Conservation (phyloP, 2,888 invertebrate genomes). For the Amphiduros pacificus region DNA sequence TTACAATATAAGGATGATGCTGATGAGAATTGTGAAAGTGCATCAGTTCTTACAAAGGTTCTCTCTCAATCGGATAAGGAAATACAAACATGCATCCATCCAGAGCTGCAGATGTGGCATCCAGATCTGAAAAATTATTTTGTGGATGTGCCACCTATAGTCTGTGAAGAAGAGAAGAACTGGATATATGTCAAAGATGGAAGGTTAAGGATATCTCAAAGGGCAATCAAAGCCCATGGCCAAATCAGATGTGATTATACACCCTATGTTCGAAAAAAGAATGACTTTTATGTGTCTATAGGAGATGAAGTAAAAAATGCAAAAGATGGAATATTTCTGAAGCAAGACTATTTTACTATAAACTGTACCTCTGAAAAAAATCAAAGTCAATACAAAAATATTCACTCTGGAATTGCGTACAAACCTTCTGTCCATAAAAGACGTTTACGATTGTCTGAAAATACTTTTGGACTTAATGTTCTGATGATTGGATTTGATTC, state of each 20-base stretch:
- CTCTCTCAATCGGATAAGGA: too few relatives aligned
- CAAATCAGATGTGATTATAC: slow-evolving; percentile 66
- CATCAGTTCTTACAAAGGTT: too few relatives aligned
- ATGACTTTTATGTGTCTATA: slow-evolving; percentile 13
- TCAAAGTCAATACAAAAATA: slow-evolving; percentile 72
- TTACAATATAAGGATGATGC: too few relatives aligned
- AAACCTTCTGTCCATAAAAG: slow-evolving; percentile 16
- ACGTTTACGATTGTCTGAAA: not conserved
- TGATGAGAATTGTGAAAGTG: too few relatives aligned
- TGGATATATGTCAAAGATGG: slow-evolving; percentile 80
- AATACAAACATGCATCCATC: slow-evolving; percentile 67
- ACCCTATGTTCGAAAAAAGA: not conserved
- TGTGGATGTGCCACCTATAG: slow-evolving; percentile 66
- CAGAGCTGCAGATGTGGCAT: slow-evolving; percentile 69
- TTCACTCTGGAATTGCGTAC: slow-evolving; percentile 65
- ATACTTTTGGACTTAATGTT: slow-evolving; percentile 24
- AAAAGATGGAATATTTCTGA: slow-evolving; percentile 12
- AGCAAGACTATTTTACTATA: slow-evolving; percentile 24
- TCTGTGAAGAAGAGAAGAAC: slow-evolving; percentile 68
- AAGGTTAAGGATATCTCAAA: slow-evolving; percentile 64
- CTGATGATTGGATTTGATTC: slow-evolving; percentile 88
- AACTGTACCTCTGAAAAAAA: slow-evolving; percentile 33
- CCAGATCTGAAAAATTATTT: slow-evolving; percentile 77
- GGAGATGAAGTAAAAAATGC: not conserved
- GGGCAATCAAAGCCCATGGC: slow-evolving; percentile 60